Evolutionary conservation across 2,113 vertebrate species (phyloP), one percentile per base, ranked within the genome.

Genomic region (Menura novaehollandiae): DNA sequence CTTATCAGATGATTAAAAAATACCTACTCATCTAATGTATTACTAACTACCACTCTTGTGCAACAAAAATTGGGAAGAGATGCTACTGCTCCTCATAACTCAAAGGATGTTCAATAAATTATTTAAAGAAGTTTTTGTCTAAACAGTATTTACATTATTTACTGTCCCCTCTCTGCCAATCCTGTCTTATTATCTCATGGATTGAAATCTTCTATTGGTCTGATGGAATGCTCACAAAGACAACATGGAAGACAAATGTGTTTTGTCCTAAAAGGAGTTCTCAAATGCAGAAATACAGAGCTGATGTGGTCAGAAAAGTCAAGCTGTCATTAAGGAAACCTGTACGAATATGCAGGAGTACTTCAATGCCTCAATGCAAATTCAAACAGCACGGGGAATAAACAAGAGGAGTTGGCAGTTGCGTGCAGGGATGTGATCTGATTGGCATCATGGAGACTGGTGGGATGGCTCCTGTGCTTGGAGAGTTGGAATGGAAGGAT

Each of bases 101-200:
- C 19, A 73, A 79, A 68, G 41, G 49, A 66, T 74, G 55, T 49
- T 73, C 15, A 77, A 37, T 66, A 26, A 88, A 91, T 73, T 44
- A 62, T 80, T 94, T 72, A 84, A 59, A 69, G 39, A 75, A 88
- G 3, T 11, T 73, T 79, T 96, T 86, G 32, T 66, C 43, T 46
- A 76, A 80, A 76, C 10, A n/a, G 5, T 44, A 44, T 91, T 92
- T n/a, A n/a, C n/a, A n/a, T n/a, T n/a, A 91, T 88, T 86, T 84
- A 86, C 53, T 73, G 35, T 73, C 76, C 32, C 53, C 11, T 77
- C 49, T 58, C n/a, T 90, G 56, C 35, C 73, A 79, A 20, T 21
- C 26, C 13, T 35, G 32, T n/a, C 67, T 93, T 8, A 33, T 88
- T 91, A 68, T 62, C 76, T 46, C 0, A 0, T 16, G 32, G 63